Evolutionary conservation across 2,797 vertebrate species (phyloP).

Genomic region (Rhinella marina): DNA sequence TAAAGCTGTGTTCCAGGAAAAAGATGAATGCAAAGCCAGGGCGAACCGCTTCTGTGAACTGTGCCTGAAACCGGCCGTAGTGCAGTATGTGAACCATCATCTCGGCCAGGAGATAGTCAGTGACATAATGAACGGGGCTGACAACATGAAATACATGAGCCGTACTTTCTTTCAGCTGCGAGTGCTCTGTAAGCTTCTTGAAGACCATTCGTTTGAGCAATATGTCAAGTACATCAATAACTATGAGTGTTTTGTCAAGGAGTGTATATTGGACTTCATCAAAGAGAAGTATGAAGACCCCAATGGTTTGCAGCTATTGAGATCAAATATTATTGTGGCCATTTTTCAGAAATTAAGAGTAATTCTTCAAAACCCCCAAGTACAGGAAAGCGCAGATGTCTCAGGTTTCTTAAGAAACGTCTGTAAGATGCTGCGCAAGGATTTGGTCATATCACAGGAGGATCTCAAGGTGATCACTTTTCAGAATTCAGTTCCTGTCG

Average conservation of each 20-base stretch:
- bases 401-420: constrained; percentile 69
- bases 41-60: constrained; percentile 63
- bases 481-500: constrained; percentile 71
- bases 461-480: constrained; percentile 71
- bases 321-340: constrained; percentile 30
- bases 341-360: constrained; percentile 62
- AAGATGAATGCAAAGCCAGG: constrained; percentile 68
- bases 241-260: constrained; percentile 68
- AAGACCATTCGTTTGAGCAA: constrained; percentile 49
- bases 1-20: constrained; percentile 68
- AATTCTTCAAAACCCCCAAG: constrained; percentile 19
- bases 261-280: constrained; percentile 65
- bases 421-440: constrained; percentile 69
- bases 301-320: constrained; percentile 59
- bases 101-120: constrained; percentile 71
- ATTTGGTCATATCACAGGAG: constrained; percentile 68
- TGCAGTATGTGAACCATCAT: constrained; percentile 63
- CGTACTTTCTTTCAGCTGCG: constrained; percentile 64
- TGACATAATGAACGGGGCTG: constrained; percentile 62
- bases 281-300: constrained; percentile 48
- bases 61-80: constrained; percentile 69
- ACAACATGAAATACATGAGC: constrained; percentile 66
- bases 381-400: constrained; percentile 61
- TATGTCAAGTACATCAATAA: constrained; percentile 63
- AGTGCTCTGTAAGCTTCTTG: constrained; percentile 66